Evolutionary conservation across 1,140 invertebrate genomes (phyloP), one percentile per base, ranked within the genome.

Genomic region (Diorhabda carinulata): DNA sequence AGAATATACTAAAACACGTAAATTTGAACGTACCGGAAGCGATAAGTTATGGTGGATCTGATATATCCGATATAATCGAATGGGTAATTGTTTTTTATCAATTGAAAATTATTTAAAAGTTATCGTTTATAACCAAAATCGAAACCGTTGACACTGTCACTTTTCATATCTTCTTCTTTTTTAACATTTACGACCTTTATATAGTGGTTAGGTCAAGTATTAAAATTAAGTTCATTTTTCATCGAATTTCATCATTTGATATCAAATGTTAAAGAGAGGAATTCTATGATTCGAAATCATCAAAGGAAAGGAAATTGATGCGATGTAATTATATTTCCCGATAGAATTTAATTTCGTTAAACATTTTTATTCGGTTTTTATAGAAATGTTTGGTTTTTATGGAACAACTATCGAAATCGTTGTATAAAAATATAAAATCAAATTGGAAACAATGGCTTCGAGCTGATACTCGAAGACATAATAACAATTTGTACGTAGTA

Each of bases 11-110:
- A 40, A 73, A 75, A 62, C 71, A 79, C 62, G 62, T 77, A 4
- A 80, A 80, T 74, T 68, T 81, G 47, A 80, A 78, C 41, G 74
- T 81, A 9, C 80, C 80, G 6, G 79, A 81, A 72, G 79, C 79
- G 2, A 72, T 81, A 10, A 72, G 74, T 59, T 77, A 68, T 68
- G 76, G 75, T 7, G 76, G 74, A 63, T 60, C 72, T n/a, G 67
- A 73, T 57, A 64, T 68, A 4, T 56, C 10, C 6, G 72, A 74
- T 47, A 72, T 79, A 43, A 73, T 66, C 9, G 79, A 81, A 75
- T 81, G 79, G 79, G 79, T 80, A 73, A 72, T 25, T 25, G 25
- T 25, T 43, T 42, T 43, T 8, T 43, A 25, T 25, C 25, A 25
- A 25, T 61, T 5, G 10, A 64, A 43, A 59, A 58, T 57, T 63